These are phyloP conservation scores for Microtus montanus DNA, from an alignment of 2,113 vertebrate species.

Conservation along the genomic window DNA sequence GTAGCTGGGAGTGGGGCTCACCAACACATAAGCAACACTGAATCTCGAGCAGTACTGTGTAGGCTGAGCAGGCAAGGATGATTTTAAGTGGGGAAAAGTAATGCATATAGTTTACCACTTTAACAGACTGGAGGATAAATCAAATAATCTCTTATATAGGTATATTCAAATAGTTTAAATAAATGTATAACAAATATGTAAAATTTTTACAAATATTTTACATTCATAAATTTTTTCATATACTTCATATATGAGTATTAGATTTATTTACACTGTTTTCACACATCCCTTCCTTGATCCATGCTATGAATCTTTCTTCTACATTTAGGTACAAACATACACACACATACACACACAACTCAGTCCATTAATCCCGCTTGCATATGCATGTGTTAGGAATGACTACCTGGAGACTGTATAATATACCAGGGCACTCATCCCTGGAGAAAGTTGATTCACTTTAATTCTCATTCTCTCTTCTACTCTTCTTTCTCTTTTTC, in stretches of 20 bases:
- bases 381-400: background rate
- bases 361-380: background rate
- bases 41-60: background rate
- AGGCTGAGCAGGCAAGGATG: background rate
- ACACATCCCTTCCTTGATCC: background rate
- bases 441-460: background rate
- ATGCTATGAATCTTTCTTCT: background rate
- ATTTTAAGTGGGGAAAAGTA: constrained; percentile 13
- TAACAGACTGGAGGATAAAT: background rate
- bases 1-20: background rate
- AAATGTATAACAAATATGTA: background rate
- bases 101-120: background rate
- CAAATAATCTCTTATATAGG: background rate
- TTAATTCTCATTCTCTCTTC: background rate
- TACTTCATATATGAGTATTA: background rate
- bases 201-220: background rate
- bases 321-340: background rate
- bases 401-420: background rate
- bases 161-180: background rate
- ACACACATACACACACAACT: background rate
- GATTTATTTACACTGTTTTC: background rate
- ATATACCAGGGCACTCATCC: background rate
- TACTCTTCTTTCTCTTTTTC: background rate
- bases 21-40: background rate
- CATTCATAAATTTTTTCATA: background rate